phyloP scores from a whole-genome alignment of 2,797 vertebrate species.

The Strix occidentalis region DNA sequence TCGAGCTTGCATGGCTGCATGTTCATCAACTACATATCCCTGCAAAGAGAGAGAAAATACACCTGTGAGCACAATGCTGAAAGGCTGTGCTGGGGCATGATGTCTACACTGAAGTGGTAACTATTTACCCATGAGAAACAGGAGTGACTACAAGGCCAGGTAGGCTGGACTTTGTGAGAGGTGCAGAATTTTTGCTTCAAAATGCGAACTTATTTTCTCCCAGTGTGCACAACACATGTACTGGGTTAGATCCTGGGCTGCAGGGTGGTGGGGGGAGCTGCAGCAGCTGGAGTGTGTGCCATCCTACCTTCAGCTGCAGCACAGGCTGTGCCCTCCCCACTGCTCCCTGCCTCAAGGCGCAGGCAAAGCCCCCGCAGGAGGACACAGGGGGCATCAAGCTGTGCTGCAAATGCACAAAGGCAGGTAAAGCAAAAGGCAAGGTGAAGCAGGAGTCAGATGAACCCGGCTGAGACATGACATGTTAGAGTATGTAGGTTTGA shows the following conservation, averaged over 20 bases:
- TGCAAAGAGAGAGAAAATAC: constrained; percentile 32
- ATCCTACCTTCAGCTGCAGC: neutral
- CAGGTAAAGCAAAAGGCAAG: neutral
- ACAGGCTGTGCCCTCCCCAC: accelerated
- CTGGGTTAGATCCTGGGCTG: neutral
- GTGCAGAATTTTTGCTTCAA: neutral
- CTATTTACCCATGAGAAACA: neutral
- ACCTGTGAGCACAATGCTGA: neutral
- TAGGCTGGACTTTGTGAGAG: neutral
- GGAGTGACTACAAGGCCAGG: neutral
- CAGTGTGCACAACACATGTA: accelerated
- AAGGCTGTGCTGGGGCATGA: neutral
- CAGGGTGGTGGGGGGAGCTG: neutral
- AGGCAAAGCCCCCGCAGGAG: neutral
- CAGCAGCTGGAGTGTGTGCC: neutral
- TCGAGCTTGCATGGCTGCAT: constrained; percentile 80
- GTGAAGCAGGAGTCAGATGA: neutral
- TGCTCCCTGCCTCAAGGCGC: neutral
- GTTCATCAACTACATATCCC: constrained; percentile 80
- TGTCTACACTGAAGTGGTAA: neutral
- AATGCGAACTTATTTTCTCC: neutral
- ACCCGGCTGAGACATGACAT: neutral
- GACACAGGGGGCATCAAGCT: neutral
- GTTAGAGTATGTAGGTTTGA: neutral
- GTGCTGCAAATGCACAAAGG: neutral